Conservation (phyloP, 30 jellyfish, hydroid and myxozoan genomes). For the Pelagia noctiluca region DNA sequence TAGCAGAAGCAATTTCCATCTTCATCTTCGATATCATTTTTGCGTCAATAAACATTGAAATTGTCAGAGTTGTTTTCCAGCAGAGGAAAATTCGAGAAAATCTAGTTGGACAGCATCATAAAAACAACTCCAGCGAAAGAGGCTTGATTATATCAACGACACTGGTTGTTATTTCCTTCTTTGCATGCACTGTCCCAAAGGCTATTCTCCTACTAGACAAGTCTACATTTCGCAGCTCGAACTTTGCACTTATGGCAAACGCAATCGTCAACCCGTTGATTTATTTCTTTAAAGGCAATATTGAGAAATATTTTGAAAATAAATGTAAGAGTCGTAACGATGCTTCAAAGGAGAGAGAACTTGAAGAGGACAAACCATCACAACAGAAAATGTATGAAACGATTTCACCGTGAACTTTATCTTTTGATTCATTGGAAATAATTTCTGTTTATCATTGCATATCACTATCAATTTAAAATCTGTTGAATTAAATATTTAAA, state of each 20-base stretch:
- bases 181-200: slow-evolving; percentile 25
- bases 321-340: background rate
- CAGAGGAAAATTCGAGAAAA: background rate
- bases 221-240: background rate
- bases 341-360: too few relatives aligned
- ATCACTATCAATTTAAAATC: slow-evolving; percentile 32
- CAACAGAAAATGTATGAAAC: too few relatives aligned
- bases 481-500: slow-evolving; percentile 20
- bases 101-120: background rate
- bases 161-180: slow-evolving; percentile 22
- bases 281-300: slow-evolving; percentile 14
- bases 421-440: too few relatives aligned
- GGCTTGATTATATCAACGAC: background rate
- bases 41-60: slow-evolving; percentile 13
- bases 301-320: background rate
- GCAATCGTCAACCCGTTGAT: slow-evolving; percentile 33
- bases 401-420: too few relatives aligned
- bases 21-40: background rate
- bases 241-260: slow-evolving; percentile 10
- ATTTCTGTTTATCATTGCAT: too few relatives aligned
- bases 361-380: too few relatives aligned
- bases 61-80: slow-evolving; percentile 8
- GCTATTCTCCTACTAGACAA: background rate
- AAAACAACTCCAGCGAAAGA: background rate
- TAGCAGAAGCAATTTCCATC: background rate